phyloP scores from a whole-genome alignment of 1,140 invertebrate species.

The Drosophila pseudoananassae region DNA sequence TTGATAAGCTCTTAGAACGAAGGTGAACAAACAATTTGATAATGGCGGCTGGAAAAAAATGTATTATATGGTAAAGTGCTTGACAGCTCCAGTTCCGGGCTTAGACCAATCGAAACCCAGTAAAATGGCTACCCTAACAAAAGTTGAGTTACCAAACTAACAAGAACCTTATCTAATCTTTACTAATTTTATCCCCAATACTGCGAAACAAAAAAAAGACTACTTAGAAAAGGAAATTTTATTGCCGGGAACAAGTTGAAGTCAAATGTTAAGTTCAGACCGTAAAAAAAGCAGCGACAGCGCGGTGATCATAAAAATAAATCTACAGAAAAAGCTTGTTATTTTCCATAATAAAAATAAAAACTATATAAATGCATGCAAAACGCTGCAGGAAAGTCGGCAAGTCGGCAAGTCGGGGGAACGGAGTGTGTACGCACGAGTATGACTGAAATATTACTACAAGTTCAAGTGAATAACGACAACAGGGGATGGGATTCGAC shows the following conservation, averaged over 20 bases:
- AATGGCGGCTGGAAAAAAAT: neutral
- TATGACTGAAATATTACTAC: conserved; percentile 66
- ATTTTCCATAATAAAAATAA: conserved; percentile 78
- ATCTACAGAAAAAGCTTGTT: conserved; percentile 74
- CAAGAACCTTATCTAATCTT: conserved; percentile 40
- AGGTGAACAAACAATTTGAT: conserved; percentile 33
- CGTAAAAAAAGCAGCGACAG: conserved; percentile 43
- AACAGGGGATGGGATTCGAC: conserved; percentile 41
- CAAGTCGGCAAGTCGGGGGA: conserved; percentile 6
- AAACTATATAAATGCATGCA: conserved; percentile 71
- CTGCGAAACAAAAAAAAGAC: conserved; percentile 10
- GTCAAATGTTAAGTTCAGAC: conserved; percentile 57
- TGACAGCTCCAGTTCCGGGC: neutral
- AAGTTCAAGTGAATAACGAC: conserved; percentile 80
- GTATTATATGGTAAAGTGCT: neutral
- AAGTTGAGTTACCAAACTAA: conserved; percentile 40
- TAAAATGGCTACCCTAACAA: conserved; percentile 52
- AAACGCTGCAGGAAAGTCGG: conserved; percentile 26
- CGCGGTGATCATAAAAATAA: conserved; percentile 61
- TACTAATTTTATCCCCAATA: conserved; percentile 44
- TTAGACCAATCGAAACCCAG: neutral
- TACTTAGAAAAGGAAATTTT: conserved; percentile 36
- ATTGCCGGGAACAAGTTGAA: conserved; percentile 47
- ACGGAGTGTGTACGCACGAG: conserved; percentile 10
- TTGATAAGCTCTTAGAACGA: conserved; percentile 42